Percentiles rank a stretch among this genome's conserved stretches.
phyloP scores from a whole-genome alignment of 1,140 invertebrate species.

The Drosophila funebris region DNA sequence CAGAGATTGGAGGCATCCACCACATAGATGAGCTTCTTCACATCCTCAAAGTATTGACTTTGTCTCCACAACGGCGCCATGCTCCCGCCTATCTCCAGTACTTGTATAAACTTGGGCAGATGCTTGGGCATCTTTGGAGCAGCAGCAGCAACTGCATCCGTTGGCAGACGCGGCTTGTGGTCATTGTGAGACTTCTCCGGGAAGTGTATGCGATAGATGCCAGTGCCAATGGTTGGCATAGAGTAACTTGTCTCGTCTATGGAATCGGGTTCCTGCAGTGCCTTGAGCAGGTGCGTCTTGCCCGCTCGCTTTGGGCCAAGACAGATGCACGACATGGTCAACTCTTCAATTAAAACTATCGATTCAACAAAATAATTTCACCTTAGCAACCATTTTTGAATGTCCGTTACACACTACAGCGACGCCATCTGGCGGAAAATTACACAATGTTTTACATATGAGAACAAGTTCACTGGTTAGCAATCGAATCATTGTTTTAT shows the following conservation, averaged over 20 bases:
- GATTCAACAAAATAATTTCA: slow-evolving; percentile 48
- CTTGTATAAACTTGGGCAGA: slow-evolving; percentile 83
- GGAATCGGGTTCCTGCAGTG: slow-evolving; percentile 87
- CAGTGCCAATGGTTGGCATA: slow-evolving; percentile 91
- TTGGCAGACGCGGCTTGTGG: slow-evolving; percentile 73
- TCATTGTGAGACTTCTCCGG: slow-evolving; percentile 82
- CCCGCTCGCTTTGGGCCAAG: slow-evolving; percentile 91
- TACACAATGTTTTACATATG: not conserved
- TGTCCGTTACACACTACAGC: not conserved
- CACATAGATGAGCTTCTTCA: slow-evolving; percentile 90
- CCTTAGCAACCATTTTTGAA: slow-evolving; percentile 36
- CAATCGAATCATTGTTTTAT: too few relatives aligned
- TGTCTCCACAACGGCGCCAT: slow-evolving; percentile 91
- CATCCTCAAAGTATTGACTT: slow-evolving; percentile 87
- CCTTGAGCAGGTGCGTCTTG: slow-evolving; percentile 91
- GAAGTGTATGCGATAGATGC: slow-evolving; percentile 88
- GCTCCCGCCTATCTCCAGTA: slow-evolving; percentile 89
- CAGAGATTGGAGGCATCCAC: slow-evolving; percentile 91
- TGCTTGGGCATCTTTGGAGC: slow-evolving; percentile 37
- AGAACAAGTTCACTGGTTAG: too few relatives aligned
- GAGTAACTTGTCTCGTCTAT: slow-evolving; percentile 90
- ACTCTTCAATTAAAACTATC: slow-evolving; percentile 10
- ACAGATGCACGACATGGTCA: slow-evolving; percentile 86
- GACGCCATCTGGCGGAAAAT: slow-evolving; percentile 16
- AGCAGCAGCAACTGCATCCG: slow-evolving; percentile 16